Evolutionary conservation across 2,797 vertebrate species (phyloP), one percentile per base, ranked within the genome.

Genomic region (Eleutherodactylus coqui): DNA sequence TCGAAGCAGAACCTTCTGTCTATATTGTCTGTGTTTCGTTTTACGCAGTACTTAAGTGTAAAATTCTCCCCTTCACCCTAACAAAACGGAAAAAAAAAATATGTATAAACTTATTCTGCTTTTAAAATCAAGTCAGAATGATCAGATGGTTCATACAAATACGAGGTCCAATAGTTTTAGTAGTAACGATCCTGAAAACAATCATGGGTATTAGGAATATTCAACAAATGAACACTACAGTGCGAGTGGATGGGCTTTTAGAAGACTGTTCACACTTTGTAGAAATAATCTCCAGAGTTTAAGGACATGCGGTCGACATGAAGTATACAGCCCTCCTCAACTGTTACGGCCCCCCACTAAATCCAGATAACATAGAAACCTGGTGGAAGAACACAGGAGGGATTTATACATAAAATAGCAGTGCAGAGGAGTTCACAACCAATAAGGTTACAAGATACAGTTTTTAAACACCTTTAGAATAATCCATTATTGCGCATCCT

Each of bases 1-100:
- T 99, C 98, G 82, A 99, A 95, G 91, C 98, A 99, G 93, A 99
- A 99, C 84, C 98, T 93, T 88, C 97, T 93, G 92, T 99, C 98
- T 82, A 95, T 94, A 73, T 95, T 91, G 89, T 99, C 98, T 51
- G 91, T 92, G 0, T 94, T 96, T 93, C 98, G 98, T 89, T 95
- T 97, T 79, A 95, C 89, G 77, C 98, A 99, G 14, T 96, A 97
- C 0, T 96, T 96, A 55, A 99, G 93, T 19, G 95, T 92, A 49
- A 98, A 95, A 0, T 96, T 95, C 43, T 99, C 98, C 0, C 89
- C 96, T 88, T 99, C 98, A 5, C 98, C 97, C 98, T 99, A 92
- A 47, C 86, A 90, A 91, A 75, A 53, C 87, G 91, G 79, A 64
- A 87, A 91, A 91, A 70, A 53, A 78, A 17, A 17, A 19, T 19